Conservation (phyloP, 2,113 vertebrate species). For the Chunga burmeisteri region DNA sequence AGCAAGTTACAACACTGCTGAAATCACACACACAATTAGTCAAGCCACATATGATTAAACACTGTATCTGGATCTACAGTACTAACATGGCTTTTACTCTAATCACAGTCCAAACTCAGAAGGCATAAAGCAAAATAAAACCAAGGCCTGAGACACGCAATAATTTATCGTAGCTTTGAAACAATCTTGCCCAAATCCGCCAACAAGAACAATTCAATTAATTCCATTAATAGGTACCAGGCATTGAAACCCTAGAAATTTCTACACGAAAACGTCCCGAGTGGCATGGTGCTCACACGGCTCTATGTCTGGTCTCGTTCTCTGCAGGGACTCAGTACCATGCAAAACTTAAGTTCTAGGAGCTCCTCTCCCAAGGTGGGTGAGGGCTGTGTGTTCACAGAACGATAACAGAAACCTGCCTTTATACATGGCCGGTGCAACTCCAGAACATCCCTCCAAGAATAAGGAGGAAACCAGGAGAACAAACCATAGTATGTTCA, state of each 20-base stretch:
- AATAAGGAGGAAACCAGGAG: not conserved
- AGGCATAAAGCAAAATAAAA: not conserved
- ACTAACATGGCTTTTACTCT: not conserved
- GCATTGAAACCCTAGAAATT: not conserved
- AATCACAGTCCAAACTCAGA: not conserved
- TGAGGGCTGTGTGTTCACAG: not conserved
- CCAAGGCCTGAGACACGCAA: not conserved
- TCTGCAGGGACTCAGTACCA: not conserved
- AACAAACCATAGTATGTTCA: not conserved
- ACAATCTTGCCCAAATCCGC: not conserved
- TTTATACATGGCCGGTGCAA: not conserved
- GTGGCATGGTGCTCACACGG: not conserved
- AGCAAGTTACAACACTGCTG: constrained; percentile 9
- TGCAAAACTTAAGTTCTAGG: not conserved
- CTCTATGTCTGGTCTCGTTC: not conserved
- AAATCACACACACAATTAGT: constrained; percentile 28
- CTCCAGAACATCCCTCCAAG: not conserved
- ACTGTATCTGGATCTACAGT: not conserved
- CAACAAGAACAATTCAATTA: not conserved
- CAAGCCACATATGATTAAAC: not conserved
- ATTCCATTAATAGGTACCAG: not conserved
- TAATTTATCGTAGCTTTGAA: not conserved
- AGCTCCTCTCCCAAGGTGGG: not conserved
- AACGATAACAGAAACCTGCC: not conserved
- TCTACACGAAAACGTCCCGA: not conserved